Conservation (phyloP, 2,888 invertebrate species). For the Drosophila anomelani region DNA sequence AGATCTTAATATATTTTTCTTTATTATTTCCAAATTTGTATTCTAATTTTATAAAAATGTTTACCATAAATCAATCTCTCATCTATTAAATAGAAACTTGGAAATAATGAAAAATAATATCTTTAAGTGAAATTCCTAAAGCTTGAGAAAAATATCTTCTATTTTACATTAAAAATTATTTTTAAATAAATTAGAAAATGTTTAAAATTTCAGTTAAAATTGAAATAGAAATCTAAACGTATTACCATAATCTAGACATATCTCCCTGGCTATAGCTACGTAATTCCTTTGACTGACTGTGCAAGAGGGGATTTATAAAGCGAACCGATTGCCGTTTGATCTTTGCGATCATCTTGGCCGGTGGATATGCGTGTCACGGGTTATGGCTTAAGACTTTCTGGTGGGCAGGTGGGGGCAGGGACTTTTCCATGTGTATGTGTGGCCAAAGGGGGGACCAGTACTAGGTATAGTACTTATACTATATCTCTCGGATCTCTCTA, state of each 20-base stretch:
- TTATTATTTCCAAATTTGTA: too few species aligned
- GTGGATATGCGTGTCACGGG: slow-evolving; percentile 20
- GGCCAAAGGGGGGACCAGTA: not conserved
- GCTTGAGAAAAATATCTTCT: too few species aligned
- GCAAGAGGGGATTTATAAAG: slow-evolving; percentile 17
- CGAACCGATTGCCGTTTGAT: slow-evolving; percentile 21
- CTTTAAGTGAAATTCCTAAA: too few species aligned
- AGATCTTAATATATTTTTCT: too few species aligned
- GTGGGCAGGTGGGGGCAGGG: not conserved
- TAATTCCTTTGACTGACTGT: slow-evolving; percentile 11
- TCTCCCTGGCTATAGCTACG: slow-evolving; percentile 2
- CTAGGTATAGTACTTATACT: not conserved
- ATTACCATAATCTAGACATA: slow-evolving; percentile 16
- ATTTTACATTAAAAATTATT: too few species aligned
- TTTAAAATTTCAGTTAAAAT: not conserved
- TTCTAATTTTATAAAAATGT: too few species aligned
- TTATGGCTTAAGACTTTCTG: slow-evolving; percentile 26
- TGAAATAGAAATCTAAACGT: not conserved
- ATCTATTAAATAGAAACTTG: too few species aligned
- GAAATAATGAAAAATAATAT: too few species aligned
- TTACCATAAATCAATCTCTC: too few species aligned
- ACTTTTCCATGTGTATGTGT: too few species aligned
- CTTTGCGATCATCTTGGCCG: slow-evolving; percentile 4
- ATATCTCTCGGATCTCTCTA: slow-evolving; percentile 7
- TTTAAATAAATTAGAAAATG: not conserved